phyloP scores from a whole-genome alignment of 1,140 invertebrate species.

The Dufourea novaeangliae region DNA sequence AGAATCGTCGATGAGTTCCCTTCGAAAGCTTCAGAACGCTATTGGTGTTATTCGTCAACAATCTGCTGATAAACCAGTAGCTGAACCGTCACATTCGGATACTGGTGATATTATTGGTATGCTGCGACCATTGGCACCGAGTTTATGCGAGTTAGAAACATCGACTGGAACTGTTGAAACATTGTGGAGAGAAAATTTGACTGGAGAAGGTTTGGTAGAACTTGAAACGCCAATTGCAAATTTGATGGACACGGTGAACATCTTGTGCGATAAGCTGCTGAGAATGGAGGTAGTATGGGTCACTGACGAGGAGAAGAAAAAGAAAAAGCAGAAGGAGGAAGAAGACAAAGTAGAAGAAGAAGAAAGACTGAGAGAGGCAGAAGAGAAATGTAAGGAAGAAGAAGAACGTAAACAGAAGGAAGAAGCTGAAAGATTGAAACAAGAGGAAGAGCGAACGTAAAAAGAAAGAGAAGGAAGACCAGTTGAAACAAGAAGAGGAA shows the following conservation, averaged over 20 bases:
- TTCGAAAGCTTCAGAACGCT: slow-evolving; percentile 28
- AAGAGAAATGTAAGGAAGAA: slow-evolving; percentile 34
- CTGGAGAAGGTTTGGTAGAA: slow-evolving; percentile 28
- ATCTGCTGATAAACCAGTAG: slow-evolving; percentile 44
- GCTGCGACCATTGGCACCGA: slow-evolving; percentile 10
- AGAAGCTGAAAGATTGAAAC: slow-evolving; percentile 38
- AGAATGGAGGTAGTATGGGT: slow-evolving; percentile 12
- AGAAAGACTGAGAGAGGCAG: slow-evolving; percentile 25
- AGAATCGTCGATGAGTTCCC: neutral
- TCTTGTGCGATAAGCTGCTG: slow-evolving; percentile 27
- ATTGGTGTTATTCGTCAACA: slow-evolving; percentile 37
- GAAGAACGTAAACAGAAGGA: slow-evolving; percentile 44
- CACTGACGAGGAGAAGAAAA: slow-evolving; percentile 42
- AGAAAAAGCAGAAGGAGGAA: slow-evolving; percentile 56
- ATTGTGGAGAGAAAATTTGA: slow-evolving; percentile 33
- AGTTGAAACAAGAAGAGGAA: slow-evolving; percentile 44
- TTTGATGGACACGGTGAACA: slow-evolving; percentile 17
- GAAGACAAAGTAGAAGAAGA: slow-evolving; percentile 31
- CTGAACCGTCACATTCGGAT: slow-evolving; percentile 17
- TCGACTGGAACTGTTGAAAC: slow-evolving; percentile 22
- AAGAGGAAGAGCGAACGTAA: slow-evolving; percentile 35
- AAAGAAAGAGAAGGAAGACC: slow-evolving; percentile 30
- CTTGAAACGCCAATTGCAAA: slow-evolving; percentile 41
- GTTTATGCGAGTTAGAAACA: slow-evolving; percentile 31
- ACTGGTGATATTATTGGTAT: neutral